Percentiles rank a stretch among this genome's conserved stretches.
phyloP scores from a whole-genome alignment of 2,797 vertebrate species.

The Malurus leucopterus region DNA sequence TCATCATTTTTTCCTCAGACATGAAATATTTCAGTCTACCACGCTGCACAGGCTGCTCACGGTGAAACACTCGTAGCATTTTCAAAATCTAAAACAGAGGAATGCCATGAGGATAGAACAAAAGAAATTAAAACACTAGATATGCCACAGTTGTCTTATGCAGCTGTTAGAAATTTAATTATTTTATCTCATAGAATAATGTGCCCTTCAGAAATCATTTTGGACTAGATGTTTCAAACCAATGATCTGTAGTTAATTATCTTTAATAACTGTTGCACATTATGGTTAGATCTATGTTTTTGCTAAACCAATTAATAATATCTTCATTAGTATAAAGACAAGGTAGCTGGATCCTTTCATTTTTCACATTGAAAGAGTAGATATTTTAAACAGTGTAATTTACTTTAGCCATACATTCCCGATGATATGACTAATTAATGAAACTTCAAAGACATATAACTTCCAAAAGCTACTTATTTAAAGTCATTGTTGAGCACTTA shows the following conservation, averaged over 20 bases:
- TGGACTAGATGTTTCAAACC: constrained; percentile 85
- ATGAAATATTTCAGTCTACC: constrained; percentile 72
- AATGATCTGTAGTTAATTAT: constrained; percentile 87
- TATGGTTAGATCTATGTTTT: constrained; percentile 86
- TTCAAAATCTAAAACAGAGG: constrained; percentile 70
- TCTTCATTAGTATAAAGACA: constrained; percentile 86
- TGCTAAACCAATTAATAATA: constrained; percentile 87
- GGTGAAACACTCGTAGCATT: constrained; percentile 65
- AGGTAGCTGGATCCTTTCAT: constrained; percentile 83
- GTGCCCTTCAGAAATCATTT: constrained; percentile 86
- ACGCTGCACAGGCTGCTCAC: constrained; percentile 62
- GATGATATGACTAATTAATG: constrained; percentile 82
- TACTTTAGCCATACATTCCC: constrained; percentile 82
- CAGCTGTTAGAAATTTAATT: constrained; percentile 85
- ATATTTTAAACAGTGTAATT: constrained; percentile 85
- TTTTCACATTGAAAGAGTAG: constrained; percentile 84
- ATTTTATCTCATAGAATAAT: constrained; percentile 86
- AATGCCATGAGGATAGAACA: constrained; percentile 77
- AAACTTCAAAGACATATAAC: constrained; percentile 80
- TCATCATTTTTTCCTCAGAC: constrained; percentile 71
- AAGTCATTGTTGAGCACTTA: constrained; percentile 77
- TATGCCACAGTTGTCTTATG: constrained; percentile 78
- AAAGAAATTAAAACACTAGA: constrained; percentile 80
- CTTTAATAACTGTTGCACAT: constrained; percentile 88
- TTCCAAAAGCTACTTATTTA: constrained; percentile 81